Evolutionary conservation across 2,797 vertebrate genomes (phyloP).

Genomic region (Poeciliopsis paucimaculata): DNA sequence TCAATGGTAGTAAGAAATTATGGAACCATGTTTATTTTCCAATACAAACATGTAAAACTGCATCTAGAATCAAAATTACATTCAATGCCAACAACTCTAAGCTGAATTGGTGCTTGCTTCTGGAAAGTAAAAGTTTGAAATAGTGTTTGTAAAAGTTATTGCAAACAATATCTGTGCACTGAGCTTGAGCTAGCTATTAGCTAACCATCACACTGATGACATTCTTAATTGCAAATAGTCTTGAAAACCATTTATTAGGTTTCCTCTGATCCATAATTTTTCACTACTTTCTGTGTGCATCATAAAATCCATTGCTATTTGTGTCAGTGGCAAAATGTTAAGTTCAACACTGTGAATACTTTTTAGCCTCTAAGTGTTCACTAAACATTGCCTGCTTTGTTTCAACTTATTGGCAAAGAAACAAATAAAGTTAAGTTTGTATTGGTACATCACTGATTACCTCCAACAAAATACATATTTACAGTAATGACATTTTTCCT

Average conservation of each 20-base stretch:
- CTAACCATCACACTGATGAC: background rate
- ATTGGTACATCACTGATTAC: constrained; percentile 61
- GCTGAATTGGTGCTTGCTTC: too few relatives aligned
- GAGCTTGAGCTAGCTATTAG: too few relatives aligned
- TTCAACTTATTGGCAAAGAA: constrained; percentile 29
- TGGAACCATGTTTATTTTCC: too few relatives aligned
- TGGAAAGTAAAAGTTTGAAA: too few relatives aligned
- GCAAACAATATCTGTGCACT: too few relatives aligned
- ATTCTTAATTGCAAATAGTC: background rate
- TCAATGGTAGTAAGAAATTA: too few relatives aligned
- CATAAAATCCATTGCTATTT: background rate
- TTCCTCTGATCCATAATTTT: background rate
- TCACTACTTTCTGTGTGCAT: background rate
- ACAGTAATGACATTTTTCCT: constrained; percentile 63
- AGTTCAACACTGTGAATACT: background rate
- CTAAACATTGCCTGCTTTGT: constrained; percentile 44
- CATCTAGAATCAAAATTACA: too few relatives aligned
- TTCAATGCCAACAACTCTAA: too few relatives aligned
- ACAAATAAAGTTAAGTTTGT: constrained; percentile 40
- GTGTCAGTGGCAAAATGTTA: background rate
- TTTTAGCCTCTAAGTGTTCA: constrained; percentile 27
- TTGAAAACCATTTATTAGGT: background rate
- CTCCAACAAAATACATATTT: constrained; percentile 63
- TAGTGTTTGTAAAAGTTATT: too few relatives aligned
- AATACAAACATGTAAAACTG: too few relatives aligned